Percentiles rank a stretch among this genome's conserved stretches.
Conservation (phyloP, 1,140 invertebrate genomes). For the Teleopsis dalmanni region DNA sequence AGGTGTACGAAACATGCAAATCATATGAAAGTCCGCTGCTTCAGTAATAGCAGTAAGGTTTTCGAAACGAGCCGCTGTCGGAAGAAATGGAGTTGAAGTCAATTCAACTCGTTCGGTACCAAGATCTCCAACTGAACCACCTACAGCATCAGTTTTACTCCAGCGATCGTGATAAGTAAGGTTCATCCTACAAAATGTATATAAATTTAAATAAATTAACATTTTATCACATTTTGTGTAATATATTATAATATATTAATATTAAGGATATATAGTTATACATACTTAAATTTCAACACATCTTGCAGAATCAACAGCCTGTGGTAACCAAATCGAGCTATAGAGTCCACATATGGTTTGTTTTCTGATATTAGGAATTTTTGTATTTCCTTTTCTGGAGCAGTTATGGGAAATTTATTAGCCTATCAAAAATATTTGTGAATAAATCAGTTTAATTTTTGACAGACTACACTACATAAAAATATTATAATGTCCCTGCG, state of each 20-base stretch:
- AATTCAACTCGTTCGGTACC: slow-evolving; percentile 22
- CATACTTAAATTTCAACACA: slow-evolving; percentile 26
- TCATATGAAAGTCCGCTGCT: slow-evolving; percentile 23
- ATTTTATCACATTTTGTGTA: no score
- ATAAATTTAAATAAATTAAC: no score
- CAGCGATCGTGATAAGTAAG: slow-evolving; percentile 28
- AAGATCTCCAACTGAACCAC: slow-evolving; percentile 28
- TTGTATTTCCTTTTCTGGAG: neutral
- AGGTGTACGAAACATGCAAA: slow-evolving; percentile 37
- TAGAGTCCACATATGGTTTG: slow-evolving; percentile 3
- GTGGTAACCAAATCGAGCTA: slow-evolving; percentile 20
- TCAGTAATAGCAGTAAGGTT: slow-evolving; percentile 16
- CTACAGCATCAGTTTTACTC: slow-evolving; percentile 22
- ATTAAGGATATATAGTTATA: no score
- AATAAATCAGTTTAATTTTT: no score
- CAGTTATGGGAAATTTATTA: slow-evolving; percentile 2
- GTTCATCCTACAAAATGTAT: slow-evolving; percentile 17
- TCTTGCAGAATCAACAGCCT: slow-evolving; percentile 21
- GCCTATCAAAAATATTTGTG: slow-evolving; percentile 1
- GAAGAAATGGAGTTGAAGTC: slow-evolving; percentile 18
- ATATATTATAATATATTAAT: no score
- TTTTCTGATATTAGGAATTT: slow-evolving; percentile 2
- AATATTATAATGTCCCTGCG: no score
- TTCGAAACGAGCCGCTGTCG: slow-evolving; percentile 13
- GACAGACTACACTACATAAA: no score